These are phyloP conservation scores for Smutsia temminckii DNA, from an alignment of 2,797 vertebrate genomes.

Conservation along the genomic window DNA sequence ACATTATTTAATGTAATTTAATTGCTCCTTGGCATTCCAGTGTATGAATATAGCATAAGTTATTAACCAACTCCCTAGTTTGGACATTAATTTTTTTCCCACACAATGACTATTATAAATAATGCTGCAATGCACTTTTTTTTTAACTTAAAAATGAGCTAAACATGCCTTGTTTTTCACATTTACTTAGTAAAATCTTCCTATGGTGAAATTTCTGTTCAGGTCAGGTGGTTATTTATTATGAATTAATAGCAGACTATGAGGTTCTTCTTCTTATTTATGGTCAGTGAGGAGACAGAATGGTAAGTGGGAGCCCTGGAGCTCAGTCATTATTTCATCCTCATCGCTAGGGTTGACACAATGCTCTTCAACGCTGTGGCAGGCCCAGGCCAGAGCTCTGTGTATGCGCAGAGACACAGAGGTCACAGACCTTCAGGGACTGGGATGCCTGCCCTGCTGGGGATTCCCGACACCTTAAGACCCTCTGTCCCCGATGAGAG, in stretches of 20 bases:
- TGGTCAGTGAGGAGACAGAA: background rate
- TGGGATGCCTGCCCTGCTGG: background rate
- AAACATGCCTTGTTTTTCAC: background rate
- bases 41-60: background rate
- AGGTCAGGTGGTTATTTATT: slow-evolving; percentile 34
- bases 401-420: background rate
- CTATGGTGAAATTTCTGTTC: background rate
- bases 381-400: background rate
- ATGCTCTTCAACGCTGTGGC: background rate
- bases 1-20: background rate
- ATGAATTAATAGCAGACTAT: slow-evolving; percentile 9
- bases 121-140: background rate
- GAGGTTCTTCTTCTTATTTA: background rate
- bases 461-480: background rate
- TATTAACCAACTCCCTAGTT: background rate
- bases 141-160: background rate
- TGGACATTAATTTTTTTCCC: background rate
- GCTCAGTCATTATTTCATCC: background rate
- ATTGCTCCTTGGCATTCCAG: background rate
- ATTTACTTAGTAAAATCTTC: slow-evolving; percentile 32
- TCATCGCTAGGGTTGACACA: background rate
- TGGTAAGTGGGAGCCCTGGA: background rate
- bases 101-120: background rate
- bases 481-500: background rate
- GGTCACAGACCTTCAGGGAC: background rate